These are phyloP conservation scores for Diplolepis rosae DNA, from an alignment of 2,888 invertebrate genomes.

Conservation along the genomic window DNA sequence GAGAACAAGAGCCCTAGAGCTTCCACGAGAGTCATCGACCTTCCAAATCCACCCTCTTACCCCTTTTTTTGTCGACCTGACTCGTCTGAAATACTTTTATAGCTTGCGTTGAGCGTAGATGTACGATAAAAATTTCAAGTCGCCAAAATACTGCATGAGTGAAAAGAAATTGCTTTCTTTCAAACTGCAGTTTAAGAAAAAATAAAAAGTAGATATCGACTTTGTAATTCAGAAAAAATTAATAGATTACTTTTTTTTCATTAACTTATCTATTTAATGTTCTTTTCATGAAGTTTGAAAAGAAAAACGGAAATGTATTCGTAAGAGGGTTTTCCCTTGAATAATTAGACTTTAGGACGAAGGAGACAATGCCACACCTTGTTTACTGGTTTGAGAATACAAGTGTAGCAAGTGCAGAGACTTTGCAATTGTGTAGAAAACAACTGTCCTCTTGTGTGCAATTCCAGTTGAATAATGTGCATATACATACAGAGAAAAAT, in stretches of 20 bases:
- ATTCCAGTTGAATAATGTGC: constrained; percentile 9
- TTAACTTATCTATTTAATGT: no score
- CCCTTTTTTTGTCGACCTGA: background rate
- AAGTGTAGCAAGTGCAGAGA: constrained; percentile 40
- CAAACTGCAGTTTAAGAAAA: no score
- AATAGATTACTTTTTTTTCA: no score
- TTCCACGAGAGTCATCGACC: constrained; percentile 49
- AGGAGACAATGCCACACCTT: constrained; percentile 63
- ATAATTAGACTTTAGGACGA: constrained; percentile 66
- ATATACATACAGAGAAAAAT: background rate
- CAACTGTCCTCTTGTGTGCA: constrained; percentile 5
- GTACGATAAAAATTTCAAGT: background rate
- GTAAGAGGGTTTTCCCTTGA: constrained; percentile 51
- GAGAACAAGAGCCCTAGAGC: constrained; percentile 31
- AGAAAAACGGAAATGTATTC: no score
- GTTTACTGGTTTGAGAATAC: constrained; percentile 37
- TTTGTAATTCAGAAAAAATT: no score
- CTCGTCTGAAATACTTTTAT: constrained; percentile 8
- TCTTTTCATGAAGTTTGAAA: no score
- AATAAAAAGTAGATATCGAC: no score
- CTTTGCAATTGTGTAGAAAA: constrained; percentile 33
- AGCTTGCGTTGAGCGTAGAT: background rate
- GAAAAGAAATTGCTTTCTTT: background rate
- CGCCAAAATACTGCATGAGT: background rate
- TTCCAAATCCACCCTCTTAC: constrained; percentile 41